phyloP scores from a whole-genome alignment of 1,140 invertebrate species.

The Lepidurus packardi region DNA sequence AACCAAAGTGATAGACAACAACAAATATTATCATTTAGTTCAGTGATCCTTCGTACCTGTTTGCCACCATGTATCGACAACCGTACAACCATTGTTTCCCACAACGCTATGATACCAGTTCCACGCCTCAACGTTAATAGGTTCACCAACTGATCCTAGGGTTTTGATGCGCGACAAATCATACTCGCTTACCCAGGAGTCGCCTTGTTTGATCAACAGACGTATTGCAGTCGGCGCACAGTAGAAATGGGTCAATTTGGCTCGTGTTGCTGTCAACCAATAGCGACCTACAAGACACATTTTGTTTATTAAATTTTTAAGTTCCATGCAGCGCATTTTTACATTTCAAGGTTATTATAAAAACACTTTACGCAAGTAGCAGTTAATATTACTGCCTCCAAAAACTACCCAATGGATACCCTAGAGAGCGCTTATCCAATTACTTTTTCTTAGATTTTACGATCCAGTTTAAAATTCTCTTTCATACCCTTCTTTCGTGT shows the following conservation, averaged over 20 bases:
- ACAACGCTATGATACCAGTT: conserved; percentile 52
- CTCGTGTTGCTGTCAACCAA: conserved; percentile 51
- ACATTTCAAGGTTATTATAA: neutral
- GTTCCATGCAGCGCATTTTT: neutral
- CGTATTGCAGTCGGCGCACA: conserved; percentile 52
- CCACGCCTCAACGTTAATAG: conserved; percentile 55
- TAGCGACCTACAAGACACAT: conserved; percentile 45
- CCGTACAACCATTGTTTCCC: conserved; percentile 56
- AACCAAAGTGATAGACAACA: neutral
- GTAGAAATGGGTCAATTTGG: conserved; percentile 53
- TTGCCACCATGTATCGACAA: conserved; percentile 99
- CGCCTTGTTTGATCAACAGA: conserved; percentile 59
- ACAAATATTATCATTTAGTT: neutral
- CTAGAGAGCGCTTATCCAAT: too few relatives aligned
- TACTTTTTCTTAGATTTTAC: too few relatives aligned
- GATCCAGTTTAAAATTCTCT: too few relatives aligned
- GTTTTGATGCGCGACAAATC: conserved; percentile 48
- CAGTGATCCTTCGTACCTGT: conserved; percentile 49
- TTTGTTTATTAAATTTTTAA: neutral
- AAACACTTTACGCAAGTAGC: too few relatives aligned
- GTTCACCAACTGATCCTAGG: conserved; percentile 54
- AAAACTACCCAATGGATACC: too few relatives aligned
- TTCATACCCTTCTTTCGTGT: too few relatives aligned
- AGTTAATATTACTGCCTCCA: too few relatives aligned
- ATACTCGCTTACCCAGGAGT: conserved; percentile 64